Conservation (phyloP, 2,797 vertebrate genomes). For the Serranus cabrilla region DNA sequence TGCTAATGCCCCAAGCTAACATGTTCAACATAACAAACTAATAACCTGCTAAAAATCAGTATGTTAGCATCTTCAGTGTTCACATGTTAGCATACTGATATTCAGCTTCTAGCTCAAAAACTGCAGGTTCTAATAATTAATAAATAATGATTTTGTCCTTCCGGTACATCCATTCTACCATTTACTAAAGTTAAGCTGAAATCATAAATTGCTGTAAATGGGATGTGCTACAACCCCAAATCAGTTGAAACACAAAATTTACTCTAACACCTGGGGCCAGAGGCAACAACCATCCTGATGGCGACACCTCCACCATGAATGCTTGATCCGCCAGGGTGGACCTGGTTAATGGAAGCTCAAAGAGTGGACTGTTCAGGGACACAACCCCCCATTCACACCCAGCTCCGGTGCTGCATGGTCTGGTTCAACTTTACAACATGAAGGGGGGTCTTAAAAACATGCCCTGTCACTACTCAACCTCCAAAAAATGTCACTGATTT, state of each 20-base stretch:
- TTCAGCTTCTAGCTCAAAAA: neutral
- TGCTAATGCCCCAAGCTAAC: neutral
- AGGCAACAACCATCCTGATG: constrained; percentile 45
- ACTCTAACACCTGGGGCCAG: constrained; percentile 52
- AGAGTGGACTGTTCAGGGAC: constrained; percentile 72
- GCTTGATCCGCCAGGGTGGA: constrained; percentile 47
- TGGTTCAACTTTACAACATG: constrained; percentile 78
- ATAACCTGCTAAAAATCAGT: neutral
- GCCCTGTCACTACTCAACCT: constrained; percentile 69
- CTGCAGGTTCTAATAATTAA: too few species aligned
- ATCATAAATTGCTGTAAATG: neutral
- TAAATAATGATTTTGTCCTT: too few species aligned
- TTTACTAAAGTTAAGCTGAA: too few species aligned
- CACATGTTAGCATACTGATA: neutral
- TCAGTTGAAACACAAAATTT: constrained; percentile 24
- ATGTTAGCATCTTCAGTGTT: too few species aligned
- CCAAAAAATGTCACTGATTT: constrained; percentile 59
- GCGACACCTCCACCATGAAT: constrained; percentile 67
- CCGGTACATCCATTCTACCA: too few species aligned
- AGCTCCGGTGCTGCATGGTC: constrained; percentile 67
- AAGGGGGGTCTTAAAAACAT: constrained; percentile 65
- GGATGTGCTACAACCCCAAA: constrained; percentile 23
- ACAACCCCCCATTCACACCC: constrained; percentile 71
- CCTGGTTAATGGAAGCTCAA: constrained; percentile 67
- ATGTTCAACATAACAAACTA: neutral